phyloP scores from a whole-genome alignment of 2,888 invertebrate species.

The Diaphora mendica region DNA sequence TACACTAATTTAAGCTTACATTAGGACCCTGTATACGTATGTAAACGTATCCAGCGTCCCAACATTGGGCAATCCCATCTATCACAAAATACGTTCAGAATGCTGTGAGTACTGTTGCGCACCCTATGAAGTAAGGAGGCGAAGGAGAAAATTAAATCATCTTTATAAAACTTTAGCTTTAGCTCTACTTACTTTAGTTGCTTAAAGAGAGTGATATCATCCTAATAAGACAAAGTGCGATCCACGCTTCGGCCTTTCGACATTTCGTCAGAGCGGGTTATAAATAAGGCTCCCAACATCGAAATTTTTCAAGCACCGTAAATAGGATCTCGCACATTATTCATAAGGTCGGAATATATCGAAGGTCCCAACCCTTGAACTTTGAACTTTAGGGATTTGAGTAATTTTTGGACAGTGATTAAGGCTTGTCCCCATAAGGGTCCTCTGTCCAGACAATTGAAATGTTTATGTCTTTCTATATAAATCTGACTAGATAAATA shows the following conservation, averaged over 20 bases:
- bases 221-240: background rate
- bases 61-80: too few species aligned
- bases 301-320: conserved; percentile 27
- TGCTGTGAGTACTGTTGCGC: too few species aligned
- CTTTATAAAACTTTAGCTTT: too few species aligned
- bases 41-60: too few species aligned
- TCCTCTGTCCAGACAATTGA: background rate
- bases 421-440: background rate
- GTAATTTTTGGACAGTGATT: conserved; percentile 1
- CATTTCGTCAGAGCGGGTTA: conserved; percentile 32
- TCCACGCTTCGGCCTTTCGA: conserved; percentile 27
- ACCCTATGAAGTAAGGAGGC: too few species aligned
- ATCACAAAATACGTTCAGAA: too few species aligned
- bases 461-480: background rate
- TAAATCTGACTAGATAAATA: background rate
- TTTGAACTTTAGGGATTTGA: conserved; percentile 25
- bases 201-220: conserved; percentile 5
- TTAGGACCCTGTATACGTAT: too few species aligned
- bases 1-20: too few species aligned
- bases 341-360: conserved; percentile 26
- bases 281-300: conserved; percentile 31
- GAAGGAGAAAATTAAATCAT: too few species aligned
- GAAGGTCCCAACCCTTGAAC: conserved; percentile 28
- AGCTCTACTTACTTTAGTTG: too few species aligned
- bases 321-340: conserved; percentile 35